Evolutionary conservation across 2,888 invertebrate species (phyloP).

Genomic region (Idaea dimidiata): DNA sequence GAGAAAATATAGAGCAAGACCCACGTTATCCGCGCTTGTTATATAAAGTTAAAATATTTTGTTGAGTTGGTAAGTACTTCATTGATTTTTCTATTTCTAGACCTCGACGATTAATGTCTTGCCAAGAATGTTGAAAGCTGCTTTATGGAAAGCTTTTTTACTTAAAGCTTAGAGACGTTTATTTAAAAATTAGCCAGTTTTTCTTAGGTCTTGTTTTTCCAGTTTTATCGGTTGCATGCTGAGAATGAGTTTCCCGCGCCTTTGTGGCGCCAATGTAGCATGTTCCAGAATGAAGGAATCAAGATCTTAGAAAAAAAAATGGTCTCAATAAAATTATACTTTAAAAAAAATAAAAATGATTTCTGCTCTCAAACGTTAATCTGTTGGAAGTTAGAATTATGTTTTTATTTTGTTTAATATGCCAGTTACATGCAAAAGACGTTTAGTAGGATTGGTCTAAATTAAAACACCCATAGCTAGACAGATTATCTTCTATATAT

Average conservation of each 20-base stretch:
- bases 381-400: too few relatives aligned
- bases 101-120: neutral
- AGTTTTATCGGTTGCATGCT: neutral
- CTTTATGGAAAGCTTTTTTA: neutral
- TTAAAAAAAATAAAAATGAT: too few relatives aligned
- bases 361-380: too few relatives aligned
- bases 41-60: neutral
- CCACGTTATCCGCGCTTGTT: too few relatives aligned
- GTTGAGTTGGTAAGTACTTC: neutral
- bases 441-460: too few relatives aligned
- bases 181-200: neutral
- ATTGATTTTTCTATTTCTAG: neutral
- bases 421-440: too few relatives aligned
- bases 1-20: too few relatives aligned
- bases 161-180: neutral
- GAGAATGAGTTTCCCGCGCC: constrained; percentile 46
- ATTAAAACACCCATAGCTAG: too few relatives aligned
- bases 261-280: constrained; percentile 45
- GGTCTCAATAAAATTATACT: too few relatives aligned
- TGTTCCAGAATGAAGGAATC: constrained; percentile 27
- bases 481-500: too few relatives aligned
- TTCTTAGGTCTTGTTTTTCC: neutral
- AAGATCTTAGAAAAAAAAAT: constrained; percentile 30
- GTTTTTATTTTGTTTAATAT: too few relatives aligned
- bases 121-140: neutral